Conservation (phyloP, 2,113 vertebrate species). For the Otolemur garnettii region DNA sequence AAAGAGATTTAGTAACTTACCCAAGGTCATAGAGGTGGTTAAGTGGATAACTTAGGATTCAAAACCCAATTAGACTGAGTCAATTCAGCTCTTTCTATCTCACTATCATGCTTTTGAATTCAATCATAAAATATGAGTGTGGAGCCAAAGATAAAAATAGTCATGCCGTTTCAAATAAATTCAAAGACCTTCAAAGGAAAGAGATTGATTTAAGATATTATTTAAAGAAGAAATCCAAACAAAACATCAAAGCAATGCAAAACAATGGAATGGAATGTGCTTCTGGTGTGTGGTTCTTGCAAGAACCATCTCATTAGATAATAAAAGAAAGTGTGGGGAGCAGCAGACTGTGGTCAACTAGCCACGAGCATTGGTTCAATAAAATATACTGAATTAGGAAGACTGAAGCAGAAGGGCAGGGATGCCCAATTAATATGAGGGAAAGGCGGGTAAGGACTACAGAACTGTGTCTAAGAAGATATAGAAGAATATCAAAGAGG, state of each 20-base stretch:
- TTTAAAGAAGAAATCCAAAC: conserved; percentile 67
- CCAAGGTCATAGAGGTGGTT: background rate
- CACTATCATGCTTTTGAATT: conserved; percentile 31
- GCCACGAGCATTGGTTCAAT: background rate
- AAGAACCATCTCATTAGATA: conserved; percentile 9
- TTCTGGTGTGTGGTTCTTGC: background rate
- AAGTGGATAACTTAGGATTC: background rate
- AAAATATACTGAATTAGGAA: conserved; percentile 61
- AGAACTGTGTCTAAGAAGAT: background rate
- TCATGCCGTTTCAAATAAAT: conserved; percentile 49
- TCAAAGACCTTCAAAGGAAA: conserved; percentile 65
- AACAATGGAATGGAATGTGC: background rate
- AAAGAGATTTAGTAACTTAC: background rate
- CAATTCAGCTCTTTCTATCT: background rate
- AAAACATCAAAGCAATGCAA: conserved; percentile 1
- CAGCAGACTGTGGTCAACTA: background rate
- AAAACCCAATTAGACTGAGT: background rate
- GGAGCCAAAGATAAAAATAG: conserved; percentile 68
- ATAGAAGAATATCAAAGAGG: conserved; percentile 14
- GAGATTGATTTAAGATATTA: conserved; percentile 51
- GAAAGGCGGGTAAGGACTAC: background rate
- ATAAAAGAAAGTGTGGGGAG: background rate
- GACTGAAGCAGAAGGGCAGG: background rate
- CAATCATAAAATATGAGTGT: conserved; percentile 41
- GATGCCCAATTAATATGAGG: background rate